A percentile compares a stretch with the other conserved stretches of the same genome.
Conservation (phyloP, 2,113 vertebrate genomes). For the Sorex araneus region DNA sequence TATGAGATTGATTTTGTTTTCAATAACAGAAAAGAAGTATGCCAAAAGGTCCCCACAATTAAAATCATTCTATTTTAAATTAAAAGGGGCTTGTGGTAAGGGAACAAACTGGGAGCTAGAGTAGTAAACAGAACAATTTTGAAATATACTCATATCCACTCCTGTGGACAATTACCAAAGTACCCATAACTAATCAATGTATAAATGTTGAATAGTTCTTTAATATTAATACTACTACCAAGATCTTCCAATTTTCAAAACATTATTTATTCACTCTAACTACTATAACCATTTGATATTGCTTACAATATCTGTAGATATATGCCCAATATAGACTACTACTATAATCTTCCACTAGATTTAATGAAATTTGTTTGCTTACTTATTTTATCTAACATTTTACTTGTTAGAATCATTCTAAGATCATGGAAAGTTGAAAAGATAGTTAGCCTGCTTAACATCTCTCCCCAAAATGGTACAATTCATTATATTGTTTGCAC, state of each 20-base stretch:
- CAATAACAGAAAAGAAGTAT: constrained; percentile 5
- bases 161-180: not conserved
- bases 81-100: not conserved
- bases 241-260: not conserved
- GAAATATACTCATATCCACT: not conserved
- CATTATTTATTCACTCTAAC: not conserved
- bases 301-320: not conserved
- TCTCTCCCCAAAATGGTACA: too few relatives aligned
- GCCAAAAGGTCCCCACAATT: constrained; percentile 1
- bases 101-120: not conserved
- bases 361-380: not conserved
- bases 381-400: too few relatives aligned
- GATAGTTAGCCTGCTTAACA: too few relatives aligned
- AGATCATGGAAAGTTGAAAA: too few relatives aligned
- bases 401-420: too few relatives aligned
- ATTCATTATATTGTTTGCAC: not conserved
- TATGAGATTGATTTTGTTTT: not conserved
- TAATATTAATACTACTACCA: not conserved
- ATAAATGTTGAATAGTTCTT: not conserved
- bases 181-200: not conserved
- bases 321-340: not conserved
- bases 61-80: constrained; percentile 28
- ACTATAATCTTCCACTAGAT: not conserved
- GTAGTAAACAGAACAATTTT: not conserved
- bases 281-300: not conserved